These are phyloP conservation scores for Dinomys branickii DNA, from an alignment of 2,113 vertebrate species.

Conservation along the genomic window DNA sequence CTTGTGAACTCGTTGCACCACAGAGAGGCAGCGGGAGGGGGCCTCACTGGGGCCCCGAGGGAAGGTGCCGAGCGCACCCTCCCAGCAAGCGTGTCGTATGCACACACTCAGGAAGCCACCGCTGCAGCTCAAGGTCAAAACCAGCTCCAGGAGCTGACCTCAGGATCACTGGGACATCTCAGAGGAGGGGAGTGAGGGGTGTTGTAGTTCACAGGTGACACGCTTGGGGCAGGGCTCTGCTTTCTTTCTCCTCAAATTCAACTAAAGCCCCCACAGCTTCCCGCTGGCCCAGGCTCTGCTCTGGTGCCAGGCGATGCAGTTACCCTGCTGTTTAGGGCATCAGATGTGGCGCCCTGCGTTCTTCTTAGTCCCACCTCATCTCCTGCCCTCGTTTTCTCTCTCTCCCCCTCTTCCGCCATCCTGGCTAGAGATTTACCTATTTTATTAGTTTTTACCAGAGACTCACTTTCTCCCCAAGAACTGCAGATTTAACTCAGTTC, in stretches of 20 bases:
- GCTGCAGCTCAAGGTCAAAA: slow-evolving; percentile 99
- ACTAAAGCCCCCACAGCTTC: slow-evolving; percentile 97
- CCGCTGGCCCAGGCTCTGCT: slow-evolving; percentile 93
- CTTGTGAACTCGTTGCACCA: slow-evolving; percentile 90
- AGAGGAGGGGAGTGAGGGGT: slow-evolving; percentile 99
- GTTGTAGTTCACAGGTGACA: slow-evolving; percentile 98
- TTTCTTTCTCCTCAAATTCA: slow-evolving; percentile 93
- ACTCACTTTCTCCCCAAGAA: background rate
- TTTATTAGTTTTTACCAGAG: background rate
- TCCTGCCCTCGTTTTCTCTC: accelerated
- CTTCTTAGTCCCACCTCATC: background rate
- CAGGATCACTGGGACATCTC: slow-evolving; percentile 99
- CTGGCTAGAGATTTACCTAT: background rate
- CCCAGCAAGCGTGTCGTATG: slow-evolving; percentile 90
- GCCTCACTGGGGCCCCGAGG: slow-evolving; percentile 91
- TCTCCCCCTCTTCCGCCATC: too few species aligned
- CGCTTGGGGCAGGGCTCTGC: slow-evolving; percentile 99
- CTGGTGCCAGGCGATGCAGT: background rate
- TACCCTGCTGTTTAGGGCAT: slow-evolving; percentile 93
- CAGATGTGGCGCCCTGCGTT: slow-evolving; percentile 86
- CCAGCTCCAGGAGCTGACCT: slow-evolving; percentile 99
- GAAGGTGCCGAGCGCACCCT: slow-evolving; percentile 98
- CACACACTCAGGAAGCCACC: background rate
- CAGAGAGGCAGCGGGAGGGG: slow-evolving; percentile 87
- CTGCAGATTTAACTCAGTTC: background rate